phyloP scores from a whole-genome alignment of 2,888 invertebrate species.

The Ametastegia equiseti region DNA sequence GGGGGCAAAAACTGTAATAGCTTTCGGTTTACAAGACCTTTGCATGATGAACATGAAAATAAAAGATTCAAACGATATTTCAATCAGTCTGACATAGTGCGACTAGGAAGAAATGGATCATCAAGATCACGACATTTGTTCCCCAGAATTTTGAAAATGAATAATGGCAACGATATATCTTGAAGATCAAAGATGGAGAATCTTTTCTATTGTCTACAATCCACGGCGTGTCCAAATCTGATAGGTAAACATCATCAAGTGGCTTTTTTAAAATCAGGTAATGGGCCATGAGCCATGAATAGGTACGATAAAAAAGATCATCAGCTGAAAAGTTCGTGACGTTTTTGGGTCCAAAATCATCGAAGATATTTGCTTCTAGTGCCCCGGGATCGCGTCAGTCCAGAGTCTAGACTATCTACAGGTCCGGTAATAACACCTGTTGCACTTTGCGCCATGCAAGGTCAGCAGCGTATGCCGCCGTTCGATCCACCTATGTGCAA shows the following conservation, averaged over 20 bases:
- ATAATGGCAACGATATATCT: not conserved
- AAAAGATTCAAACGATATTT: not conserved
- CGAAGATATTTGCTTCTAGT: constrained; percentile 21
- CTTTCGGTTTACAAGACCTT: not conserved
- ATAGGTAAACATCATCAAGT: not conserved
- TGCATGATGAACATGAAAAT: not conserved
- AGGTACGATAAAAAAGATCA: not conserved
- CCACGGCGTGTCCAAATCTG: not conserved
- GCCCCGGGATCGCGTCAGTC: constrained; percentile 14
- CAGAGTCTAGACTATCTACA: not conserved
- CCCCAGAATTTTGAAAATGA: not conserved
- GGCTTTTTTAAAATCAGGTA: not conserved
- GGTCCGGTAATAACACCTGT: constrained; percentile 42
- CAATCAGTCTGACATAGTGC: not conserved
- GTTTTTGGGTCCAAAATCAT: constrained; percentile 1
- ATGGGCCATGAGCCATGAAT: not conserved
- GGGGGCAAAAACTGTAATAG: constrained; percentile 5
- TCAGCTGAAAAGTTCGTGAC: not conserved
- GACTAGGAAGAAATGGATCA: not conserved
- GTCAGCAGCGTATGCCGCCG: not conserved
- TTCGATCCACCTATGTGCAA: not conserved
- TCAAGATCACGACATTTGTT: not conserved
- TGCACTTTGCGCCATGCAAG: constrained; percentile 34
- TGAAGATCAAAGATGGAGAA: not conserved
- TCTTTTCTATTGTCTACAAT: not conserved